Evolutionary conservation across 2,113 vertebrate species (phyloP), one percentile per base, ranked within the genome.

Genomic region (Anoura caudifer): DNA sequence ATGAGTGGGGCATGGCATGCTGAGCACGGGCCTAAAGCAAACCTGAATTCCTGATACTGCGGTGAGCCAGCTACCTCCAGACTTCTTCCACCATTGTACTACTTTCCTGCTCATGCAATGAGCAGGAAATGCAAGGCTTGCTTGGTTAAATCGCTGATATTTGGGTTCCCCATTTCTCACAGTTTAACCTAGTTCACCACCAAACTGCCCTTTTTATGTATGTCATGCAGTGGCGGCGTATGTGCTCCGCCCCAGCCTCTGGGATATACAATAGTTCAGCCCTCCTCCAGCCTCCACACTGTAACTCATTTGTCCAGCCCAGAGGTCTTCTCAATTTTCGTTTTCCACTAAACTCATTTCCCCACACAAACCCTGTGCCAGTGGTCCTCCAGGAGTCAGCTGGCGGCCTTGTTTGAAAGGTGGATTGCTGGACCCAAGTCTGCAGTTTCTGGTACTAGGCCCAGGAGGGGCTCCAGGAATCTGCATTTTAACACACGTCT

Each of bases 401-500:
- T 16, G 16, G 36, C 43, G 16, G 10, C 43, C 41, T 84, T 65
- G 38, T 70, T 52, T 91, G 72, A 80, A 72, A 89, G 54, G 56
- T 2, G 85, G 59, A 59, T 11, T 52, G 22, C 70, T 63, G 50
- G 84, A 26, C n/a, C 41, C 43, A 16, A 1, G 28, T 43, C 41
- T 33, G 20, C 28, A 61, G 45, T 24, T 52, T 90, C 59, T 76
- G 31, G 47, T 24, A n/a, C 14, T 12, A 19, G 26, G 13, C 24
- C 77, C 72, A 4, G n/a, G 22, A 83, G 16, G 24, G 31, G 19
- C 2, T 28, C 15, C 22, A 69, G 70, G 41, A 75, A 65, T 88
- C 86, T 87, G 54, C 77, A 85, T 95, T 88, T 96, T 75, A 93
- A 80, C n/a, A 43, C 33, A 4, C 6, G n/a, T 36, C 33, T 77